Conservation (phyloP, 2,888 invertebrate species). For the Lithophane socia region DNA sequence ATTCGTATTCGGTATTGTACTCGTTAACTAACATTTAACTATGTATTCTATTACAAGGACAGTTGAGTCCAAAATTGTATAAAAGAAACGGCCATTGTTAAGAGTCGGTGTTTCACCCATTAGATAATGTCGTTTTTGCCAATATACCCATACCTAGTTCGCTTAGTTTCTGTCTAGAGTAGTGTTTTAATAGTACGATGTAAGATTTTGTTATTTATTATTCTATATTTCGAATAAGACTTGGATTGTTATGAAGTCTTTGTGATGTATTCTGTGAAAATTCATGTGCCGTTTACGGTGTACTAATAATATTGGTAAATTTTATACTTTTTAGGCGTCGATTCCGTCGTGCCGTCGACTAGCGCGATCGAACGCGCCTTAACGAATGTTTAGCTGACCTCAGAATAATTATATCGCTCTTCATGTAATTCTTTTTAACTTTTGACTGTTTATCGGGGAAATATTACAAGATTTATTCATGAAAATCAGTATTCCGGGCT, state of each 20-base stretch:
- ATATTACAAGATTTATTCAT: constrained; percentile 56
- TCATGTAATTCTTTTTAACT: constrained; percentile 55
- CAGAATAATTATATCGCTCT: constrained; percentile 42
- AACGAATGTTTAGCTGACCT: constrained; percentile 55
- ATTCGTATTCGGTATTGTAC: constrained; percentile 55
- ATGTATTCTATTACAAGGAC: constrained; percentile 57
- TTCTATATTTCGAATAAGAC: constrained; percentile 87
- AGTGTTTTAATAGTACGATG: constrained; percentile 78
- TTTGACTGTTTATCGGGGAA: constrained; percentile 54
- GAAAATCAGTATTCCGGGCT: constrained; percentile 74
- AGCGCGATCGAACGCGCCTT: constrained; percentile 33
- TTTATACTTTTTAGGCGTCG: constrained; percentile 61
- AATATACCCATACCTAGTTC: constrained; percentile 80
- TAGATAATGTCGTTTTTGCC: constrained; percentile 74
- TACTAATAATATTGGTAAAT: constrained; percentile 56
- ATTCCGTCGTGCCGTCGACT: constrained; percentile 17
- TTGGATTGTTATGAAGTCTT: constrained; percentile 83
- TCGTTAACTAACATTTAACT: constrained; percentile 56
- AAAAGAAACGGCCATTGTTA: constrained; percentile 61
- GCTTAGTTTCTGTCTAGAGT: constrained; percentile 86
- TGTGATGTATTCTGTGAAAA: constrained; percentile 82
- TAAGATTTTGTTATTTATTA: constrained; percentile 90
- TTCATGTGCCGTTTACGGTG: constrained; percentile 68
- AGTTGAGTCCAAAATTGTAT: constrained; percentile 60
- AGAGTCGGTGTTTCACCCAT: constrained; percentile 56